Evolutionary conservation across 2,113 vertebrate species (phyloP).

Genomic region (Cygnus buccinator): DNA sequence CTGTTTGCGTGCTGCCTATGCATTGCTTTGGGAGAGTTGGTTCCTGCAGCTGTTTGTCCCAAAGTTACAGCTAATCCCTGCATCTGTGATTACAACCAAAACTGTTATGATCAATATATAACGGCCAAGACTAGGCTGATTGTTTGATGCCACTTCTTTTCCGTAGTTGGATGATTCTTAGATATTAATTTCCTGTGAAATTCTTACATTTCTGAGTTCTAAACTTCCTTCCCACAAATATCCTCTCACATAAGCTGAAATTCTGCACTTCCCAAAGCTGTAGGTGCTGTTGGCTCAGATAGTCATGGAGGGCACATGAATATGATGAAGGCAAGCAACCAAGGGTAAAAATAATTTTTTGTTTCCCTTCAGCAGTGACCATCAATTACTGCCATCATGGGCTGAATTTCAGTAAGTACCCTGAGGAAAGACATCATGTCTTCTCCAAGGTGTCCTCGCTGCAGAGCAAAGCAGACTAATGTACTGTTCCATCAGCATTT

Average conservation of each 20-base stretch:
- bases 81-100: not conserved
- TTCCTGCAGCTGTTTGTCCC: not conserved
- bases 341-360: not conserved
- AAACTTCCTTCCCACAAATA: not conserved
- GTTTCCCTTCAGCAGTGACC: not conserved
- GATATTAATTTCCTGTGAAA: not conserved
- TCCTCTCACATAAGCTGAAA: not conserved
- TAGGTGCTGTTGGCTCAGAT: not conserved
- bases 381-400: not conserved
- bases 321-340: not conserved
- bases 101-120: not conserved
- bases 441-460: not conserved
- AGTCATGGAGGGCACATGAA: not conserved
- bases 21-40: not conserved
- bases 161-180: not conserved
- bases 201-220: not conserved
- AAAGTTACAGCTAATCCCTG: not conserved
- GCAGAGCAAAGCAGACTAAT: not conserved
- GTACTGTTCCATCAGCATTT: not conserved
- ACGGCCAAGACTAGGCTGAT: not conserved
- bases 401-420: not conserved
- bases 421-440: not conserved
- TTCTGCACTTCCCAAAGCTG: not conserved
- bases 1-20: not conserved
- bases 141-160: not conserved